Evolutionary conservation across 2,888 invertebrate species (phyloP), one percentile per base, ranked within the genome.

Genomic region (Epinotia nisella): DNA sequence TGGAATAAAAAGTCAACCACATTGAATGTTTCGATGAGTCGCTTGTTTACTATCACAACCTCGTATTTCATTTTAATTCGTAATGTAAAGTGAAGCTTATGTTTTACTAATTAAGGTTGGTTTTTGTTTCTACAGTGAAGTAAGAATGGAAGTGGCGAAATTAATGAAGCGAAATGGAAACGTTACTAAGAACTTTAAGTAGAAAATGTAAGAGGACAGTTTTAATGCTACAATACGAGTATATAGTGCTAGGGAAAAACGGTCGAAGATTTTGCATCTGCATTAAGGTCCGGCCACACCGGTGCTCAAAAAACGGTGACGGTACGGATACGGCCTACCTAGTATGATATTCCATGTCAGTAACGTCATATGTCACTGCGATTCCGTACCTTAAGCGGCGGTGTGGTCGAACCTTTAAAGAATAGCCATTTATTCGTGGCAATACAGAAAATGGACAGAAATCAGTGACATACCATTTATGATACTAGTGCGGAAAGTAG

Each of bases 1-100:
- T 62, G 24, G 45, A 62, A 62, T 62, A 62, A 62, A 49, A 62
- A 7, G 10, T 49, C 62, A 62, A 9, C 61, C n/a, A 10, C 62
- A 51, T 29, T 51, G 24, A 62, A 61, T 29, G 49, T 24, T 21
- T 62, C 62, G 29, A 62, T 62, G 49, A 62, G 49, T 29, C 49
- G 29, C 17, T 3, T 21, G 11, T 24, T 10, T 62, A 11, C 7
- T 62, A n/a, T 51, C 17, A 11, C n/a, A 21, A 51, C 49, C n/a
- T 51, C 62, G 11, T 51, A 62, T 62, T 17, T 62, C 4, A n/a
- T 11, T 2, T 24, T n/a, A 51, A 10, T n/a, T 24, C n/a, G 24
- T 29, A n/a, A 24, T n/a, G 11, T 9, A 49, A 62, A 62, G 11
- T 29, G 13, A n/a, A 62, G 51, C 3, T n/a, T 62, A 9, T 29